Conservation (phyloP, 1,140 invertebrate genomes). For the Listronotus oregonensis region DNA sequence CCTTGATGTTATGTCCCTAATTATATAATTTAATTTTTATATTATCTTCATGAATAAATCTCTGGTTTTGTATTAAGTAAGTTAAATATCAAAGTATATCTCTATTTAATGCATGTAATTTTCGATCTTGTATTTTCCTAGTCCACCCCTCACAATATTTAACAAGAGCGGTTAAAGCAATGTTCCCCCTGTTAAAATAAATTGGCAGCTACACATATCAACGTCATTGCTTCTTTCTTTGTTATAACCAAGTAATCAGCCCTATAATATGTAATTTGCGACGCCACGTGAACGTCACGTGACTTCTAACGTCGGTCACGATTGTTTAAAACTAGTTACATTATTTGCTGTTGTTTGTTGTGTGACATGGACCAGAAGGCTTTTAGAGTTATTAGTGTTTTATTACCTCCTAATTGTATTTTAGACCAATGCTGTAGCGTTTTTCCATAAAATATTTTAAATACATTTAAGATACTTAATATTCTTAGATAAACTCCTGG, state of each 20-base stretch:
- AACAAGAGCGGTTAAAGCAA: constrained; percentile 35
- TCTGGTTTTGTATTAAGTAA: too few species aligned
- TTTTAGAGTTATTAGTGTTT: constrained; percentile 39
- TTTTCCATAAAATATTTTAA: too few species aligned
- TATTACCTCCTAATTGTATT: constrained; percentile 38
- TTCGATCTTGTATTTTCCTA: too few species aligned
- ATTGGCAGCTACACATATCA: constrained; percentile 55
- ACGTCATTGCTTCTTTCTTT: constrained; percentile 51
- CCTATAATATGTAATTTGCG: constrained; percentile 51
- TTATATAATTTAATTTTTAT: too few species aligned
- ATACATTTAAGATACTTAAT: too few species aligned
- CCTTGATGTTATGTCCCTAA: too few species aligned
- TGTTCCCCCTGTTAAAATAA: constrained; percentile 45
- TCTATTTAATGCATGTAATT: too few species aligned
- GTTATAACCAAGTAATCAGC: constrained; percentile 49
- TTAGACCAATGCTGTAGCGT: constrained; percentile 12
- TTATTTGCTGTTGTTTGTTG: constrained; percentile 43
- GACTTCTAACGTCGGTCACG: constrained; percentile 40
- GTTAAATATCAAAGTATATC: too few species aligned
- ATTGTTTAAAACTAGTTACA: constrained; percentile 52
- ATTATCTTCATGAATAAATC: too few species aligned
- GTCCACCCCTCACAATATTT: constrained; percentile 18
- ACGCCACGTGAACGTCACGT: constrained; percentile 50
- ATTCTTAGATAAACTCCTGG: too few species aligned
- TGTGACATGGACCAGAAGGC: constrained; percentile 33